These are phyloP conservation scores for Dicrurus megarhynchus DNA, from an alignment of 2,113 vertebrate species.

Conservation along the genomic window DNA sequence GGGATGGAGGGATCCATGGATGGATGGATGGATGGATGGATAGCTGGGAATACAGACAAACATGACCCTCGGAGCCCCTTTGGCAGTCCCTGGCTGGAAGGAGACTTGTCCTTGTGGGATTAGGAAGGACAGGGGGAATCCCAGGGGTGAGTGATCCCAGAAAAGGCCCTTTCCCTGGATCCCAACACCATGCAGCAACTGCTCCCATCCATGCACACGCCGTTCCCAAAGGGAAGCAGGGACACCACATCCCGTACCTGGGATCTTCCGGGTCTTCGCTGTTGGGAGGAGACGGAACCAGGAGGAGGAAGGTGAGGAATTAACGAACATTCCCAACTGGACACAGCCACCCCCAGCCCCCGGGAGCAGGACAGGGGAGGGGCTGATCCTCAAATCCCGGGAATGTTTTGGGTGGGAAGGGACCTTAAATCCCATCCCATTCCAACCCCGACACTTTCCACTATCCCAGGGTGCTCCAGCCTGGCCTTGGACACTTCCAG, in stretches of 20 bases:
- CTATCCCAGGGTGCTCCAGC: rapidly evolving
- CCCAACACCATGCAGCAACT: not conserved
- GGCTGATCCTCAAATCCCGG: not conserved
- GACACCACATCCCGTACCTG: not conserved
- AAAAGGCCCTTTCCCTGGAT: not conserved
- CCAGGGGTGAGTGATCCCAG: not conserved
- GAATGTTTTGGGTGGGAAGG: not conserved
- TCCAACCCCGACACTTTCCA: rapidly evolving
- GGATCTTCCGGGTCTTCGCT: slow-evolving; percentile 29
- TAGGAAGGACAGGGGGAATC: not conserved
- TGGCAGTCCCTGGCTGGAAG: not conserved
- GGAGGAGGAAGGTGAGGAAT: not conserved
- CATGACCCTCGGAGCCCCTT: rapidly evolving
- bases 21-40: not conserved
- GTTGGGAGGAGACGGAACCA: not conserved
- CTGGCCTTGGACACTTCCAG: not conserved
- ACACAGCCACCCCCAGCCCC: not conserved
- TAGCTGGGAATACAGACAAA: not conserved
- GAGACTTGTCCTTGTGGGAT: not conserved
- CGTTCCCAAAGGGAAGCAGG: not conserved
- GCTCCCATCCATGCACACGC: not conserved
- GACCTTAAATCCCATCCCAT: not conserved
- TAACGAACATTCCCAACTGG: rapidly evolving
- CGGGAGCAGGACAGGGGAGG: not conserved
- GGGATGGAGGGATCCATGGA: not conserved